A percentile compares a stretch with the other conserved stretches of the same genome.
Evolutionary conservation across 2,797 vertebrate species (phyloP).

Genomic region (Schizopygopsis pylzovi): DNA sequence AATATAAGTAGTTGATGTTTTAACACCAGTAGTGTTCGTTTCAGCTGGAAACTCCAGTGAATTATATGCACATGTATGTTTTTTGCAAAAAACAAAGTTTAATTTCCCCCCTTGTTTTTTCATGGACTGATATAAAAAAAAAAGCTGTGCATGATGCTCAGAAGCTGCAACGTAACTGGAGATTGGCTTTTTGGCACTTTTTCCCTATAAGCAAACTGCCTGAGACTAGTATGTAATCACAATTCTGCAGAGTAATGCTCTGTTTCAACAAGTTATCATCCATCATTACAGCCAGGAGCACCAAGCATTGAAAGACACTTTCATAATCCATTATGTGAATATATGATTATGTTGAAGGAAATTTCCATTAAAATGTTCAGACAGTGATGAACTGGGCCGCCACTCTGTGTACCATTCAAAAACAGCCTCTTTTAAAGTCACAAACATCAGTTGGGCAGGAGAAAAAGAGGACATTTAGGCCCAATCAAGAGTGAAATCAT

Average conservation of each 20-base stretch:
- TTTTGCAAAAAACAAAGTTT: background rate
- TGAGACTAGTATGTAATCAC: background rate
- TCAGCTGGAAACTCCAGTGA: background rate
- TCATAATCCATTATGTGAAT: constrained; percentile 64
- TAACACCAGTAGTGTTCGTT: background rate
- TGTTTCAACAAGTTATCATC: constrained; percentile 50
- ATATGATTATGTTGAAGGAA: constrained; percentile 62
- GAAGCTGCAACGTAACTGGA: background rate
- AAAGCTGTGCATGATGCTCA: background rate
- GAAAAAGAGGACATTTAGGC: constrained; percentile 26
- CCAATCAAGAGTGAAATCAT: constrained; percentile 50
- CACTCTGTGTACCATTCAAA: constrained; percentile 36
- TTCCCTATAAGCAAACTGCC: background rate
- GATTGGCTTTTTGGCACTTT: background rate
- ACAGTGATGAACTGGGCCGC: constrained; percentile 55
- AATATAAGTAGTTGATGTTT: background rate
- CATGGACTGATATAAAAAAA: background rate
- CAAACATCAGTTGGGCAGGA: constrained; percentile 43
- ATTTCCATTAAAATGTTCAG: constrained; percentile 58
- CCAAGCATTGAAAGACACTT: constrained; percentile 53
- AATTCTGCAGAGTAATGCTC: background rate
- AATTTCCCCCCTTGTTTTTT: too few relatives aligned
- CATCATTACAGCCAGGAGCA: constrained; percentile 52
- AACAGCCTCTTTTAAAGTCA: constrained; percentile 44
- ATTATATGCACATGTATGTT: background rate